Conservation (phyloP, 2,888 invertebrate species). For the Hypena proboscidalis region DNA sequence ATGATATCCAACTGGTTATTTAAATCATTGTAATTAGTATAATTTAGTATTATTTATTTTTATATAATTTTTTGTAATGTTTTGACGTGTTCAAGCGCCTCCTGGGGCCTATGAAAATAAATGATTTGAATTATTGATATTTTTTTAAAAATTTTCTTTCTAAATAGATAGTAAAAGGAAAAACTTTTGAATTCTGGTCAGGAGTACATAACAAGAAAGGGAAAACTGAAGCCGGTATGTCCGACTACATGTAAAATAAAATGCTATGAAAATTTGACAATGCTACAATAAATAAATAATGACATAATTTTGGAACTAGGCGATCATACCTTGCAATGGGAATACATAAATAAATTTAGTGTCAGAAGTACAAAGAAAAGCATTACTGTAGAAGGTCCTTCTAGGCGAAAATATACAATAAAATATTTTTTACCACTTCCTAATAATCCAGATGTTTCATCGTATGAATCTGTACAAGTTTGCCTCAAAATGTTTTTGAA, state of each 20-base stretch:
- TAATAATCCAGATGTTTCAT: not conserved
- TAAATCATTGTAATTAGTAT: too few species aligned
- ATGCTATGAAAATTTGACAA: slow-evolving; percentile 2
- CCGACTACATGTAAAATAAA: too few species aligned
- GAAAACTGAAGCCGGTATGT: not conserved
- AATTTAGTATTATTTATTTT: too few species aligned
- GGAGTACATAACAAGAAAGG: slow-evolving; percentile 2
- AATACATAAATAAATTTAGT: not conserved
- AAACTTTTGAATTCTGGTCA: slow-evolving; percentile 3
- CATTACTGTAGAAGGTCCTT: too few species aligned
- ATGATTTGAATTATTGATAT: too few species aligned
- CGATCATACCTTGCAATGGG: slow-evolving; percentile 1
- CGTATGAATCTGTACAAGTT: too few species aligned
- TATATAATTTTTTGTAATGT: too few species aligned
- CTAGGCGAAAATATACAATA: too few species aligned
- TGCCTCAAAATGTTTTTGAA: not conserved
- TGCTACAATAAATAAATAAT: not conserved
- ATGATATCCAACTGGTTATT: not conserved
- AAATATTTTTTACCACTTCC: too few species aligned
- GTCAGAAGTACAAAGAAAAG: not conserved
- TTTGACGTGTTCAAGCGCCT: too few species aligned
- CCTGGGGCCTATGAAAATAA: too few species aligned
- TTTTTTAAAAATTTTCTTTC: too few species aligned
- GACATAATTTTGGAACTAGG: slow-evolving; percentile 1
- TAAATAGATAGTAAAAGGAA: slow-evolving; percentile 4